Conservation (phyloP, 2,888 invertebrate genomes). For the Formica aserva region DNA sequence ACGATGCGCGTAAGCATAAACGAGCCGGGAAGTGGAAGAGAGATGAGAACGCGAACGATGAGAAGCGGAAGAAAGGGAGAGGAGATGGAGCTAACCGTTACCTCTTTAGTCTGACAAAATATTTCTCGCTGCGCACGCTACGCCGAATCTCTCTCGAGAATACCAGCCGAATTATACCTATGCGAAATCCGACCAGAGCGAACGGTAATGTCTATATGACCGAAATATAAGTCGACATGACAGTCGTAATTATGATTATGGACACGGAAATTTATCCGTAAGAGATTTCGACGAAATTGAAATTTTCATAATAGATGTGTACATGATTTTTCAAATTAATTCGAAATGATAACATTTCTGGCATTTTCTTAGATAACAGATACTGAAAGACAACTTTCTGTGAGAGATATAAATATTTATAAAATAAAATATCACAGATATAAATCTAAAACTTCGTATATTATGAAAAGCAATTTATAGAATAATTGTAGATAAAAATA, state of each 20-base stretch:
- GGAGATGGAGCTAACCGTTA: constrained; percentile 68
- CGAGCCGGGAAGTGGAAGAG: constrained; percentile 63
- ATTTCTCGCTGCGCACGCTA: constrained; percentile 75
- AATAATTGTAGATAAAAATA: not conserved
- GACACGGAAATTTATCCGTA: constrained; percentile 3
- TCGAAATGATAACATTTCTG: constrained; percentile 1
- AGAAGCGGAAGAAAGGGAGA: constrained; percentile 57
- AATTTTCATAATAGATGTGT: constrained; percentile 45
- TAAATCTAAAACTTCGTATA: not conserved
- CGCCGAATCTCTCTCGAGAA: constrained; percentile 77
- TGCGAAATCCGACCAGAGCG: constrained; percentile 58
- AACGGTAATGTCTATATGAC: constrained; percentile 49
- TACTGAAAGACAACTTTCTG: not conserved
- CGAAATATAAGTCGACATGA: constrained; percentile 58
- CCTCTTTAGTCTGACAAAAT: constrained; percentile 79
- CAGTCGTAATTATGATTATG: constrained; percentile 45
- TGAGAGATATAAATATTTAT: not conserved
- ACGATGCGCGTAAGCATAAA: constrained; percentile 78
- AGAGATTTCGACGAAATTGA: constrained; percentile 46
- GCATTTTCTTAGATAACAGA: not conserved
- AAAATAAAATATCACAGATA: not conserved
- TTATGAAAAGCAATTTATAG: not conserved
- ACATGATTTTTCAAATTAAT: constrained; percentile 4
- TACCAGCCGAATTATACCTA: constrained; percentile 67
- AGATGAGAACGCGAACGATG: constrained; percentile 31